Percentiles rank a stretch among this genome's conserved stretches.
These are phyloP conservation scores for Myiotriccus ornatus DNA, from an alignment of 2,797 vertebrate species.

Conservation along the genomic window DNA sequence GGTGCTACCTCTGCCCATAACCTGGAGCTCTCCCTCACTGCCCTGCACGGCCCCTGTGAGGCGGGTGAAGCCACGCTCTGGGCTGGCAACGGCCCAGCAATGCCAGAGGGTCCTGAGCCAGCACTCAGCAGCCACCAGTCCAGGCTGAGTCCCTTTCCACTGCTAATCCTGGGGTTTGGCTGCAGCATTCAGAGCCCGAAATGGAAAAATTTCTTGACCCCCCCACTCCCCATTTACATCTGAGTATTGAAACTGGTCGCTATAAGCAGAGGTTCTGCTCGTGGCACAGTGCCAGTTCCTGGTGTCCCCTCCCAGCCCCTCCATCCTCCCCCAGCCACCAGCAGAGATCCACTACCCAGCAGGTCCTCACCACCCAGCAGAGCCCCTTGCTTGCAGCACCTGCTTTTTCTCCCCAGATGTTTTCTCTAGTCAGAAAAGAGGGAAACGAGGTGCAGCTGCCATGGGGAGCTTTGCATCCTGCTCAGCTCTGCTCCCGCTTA, in stretches of 20 bases:
- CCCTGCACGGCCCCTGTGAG: background rate
- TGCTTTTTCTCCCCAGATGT: background rate
- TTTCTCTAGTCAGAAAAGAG: background rate
- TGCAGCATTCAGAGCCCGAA: background rate
- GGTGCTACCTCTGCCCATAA: background rate
- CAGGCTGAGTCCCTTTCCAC: background rate
- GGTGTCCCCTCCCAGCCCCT: background rate
- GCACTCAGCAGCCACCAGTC: background rate
- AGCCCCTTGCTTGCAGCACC: background rate
- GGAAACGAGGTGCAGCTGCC: background rate
- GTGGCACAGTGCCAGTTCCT: fast-evolving
- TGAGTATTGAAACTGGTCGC: background rate
- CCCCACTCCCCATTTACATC: background rate
- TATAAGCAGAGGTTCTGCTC: background rate
- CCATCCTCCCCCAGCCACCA: background rate
- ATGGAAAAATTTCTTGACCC: background rate
- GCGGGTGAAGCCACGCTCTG: fast-evolving
- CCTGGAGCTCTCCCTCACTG: background rate
- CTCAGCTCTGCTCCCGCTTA: background rate
- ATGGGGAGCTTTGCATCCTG: background rate
- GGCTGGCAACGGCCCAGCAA: background rate
- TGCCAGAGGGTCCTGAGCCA: background rate
- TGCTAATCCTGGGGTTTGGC: background rate
- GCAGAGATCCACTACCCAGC: background rate
- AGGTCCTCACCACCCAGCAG: background rate